These are phyloP conservation scores for Epinephelus moara DNA, from an alignment of 2,113 vertebrate species.

Conservation along the genomic window DNA sequence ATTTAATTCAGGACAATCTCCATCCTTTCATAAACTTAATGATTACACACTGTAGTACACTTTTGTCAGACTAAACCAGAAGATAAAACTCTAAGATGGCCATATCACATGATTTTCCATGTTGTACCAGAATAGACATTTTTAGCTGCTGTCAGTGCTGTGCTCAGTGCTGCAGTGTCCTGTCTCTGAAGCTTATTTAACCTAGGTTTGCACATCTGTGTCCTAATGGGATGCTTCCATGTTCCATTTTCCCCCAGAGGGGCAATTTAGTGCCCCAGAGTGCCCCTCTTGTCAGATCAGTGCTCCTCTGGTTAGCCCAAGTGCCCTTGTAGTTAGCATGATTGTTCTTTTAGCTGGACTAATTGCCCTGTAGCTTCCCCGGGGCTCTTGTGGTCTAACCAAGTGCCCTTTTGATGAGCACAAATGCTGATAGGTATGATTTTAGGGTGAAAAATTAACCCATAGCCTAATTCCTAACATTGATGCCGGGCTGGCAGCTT, in stretches of 20 bases:
- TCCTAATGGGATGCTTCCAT: not conserved
- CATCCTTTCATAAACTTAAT: not conserved
- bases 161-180: no score
- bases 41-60: not conserved
- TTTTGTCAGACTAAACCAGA: not conserved
- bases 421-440: not conserved
- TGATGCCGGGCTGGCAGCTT: not conserved
- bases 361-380: slow-evolving; percentile 18
- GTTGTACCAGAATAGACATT: not conserved
- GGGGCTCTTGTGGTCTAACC: not conserved
- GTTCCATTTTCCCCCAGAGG: not conserved
- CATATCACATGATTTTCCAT: not conserved
- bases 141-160: not conserved
- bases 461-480: not conserved
- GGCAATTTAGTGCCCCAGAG: not conserved
- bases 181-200: not conserved
- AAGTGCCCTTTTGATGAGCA: slow-evolving; percentile 45
- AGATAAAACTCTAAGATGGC: not conserved
- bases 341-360: slow-evolving; percentile 17
- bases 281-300: slow-evolving; percentile 3
- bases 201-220: not conserved
- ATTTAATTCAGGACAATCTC: not conserved
- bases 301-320: slow-evolving; percentile 18
- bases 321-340: slow-evolving; percentile 12
- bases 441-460: not conserved